Percentiles rank a stretch among this genome's conserved stretches.
These are phyloP conservation scores for Myotis brandtii DNA, from an alignment of 2,113 vertebrate genomes.

Conservation along the genomic window DNA sequence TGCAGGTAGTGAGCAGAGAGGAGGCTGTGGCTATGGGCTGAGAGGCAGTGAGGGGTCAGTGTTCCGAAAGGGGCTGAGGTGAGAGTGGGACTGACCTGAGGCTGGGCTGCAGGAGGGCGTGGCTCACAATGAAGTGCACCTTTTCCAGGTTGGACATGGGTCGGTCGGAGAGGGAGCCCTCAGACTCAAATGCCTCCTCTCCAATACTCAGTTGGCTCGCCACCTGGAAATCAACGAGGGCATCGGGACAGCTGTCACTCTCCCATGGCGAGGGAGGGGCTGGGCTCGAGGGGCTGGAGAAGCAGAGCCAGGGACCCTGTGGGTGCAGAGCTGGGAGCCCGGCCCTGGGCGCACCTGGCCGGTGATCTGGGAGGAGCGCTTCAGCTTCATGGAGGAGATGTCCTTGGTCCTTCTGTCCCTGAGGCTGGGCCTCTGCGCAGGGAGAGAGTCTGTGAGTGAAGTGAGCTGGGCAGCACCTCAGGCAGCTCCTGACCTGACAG, in stretches of 20 bases:
- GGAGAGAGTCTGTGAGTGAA: neutral
- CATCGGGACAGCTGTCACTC: neutral
- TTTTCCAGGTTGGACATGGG: conserved; percentile 95
- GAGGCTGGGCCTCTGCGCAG: conserved; percentile 75
- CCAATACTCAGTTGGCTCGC: conserved; percentile 84
- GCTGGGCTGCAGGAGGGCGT: conserved; percentile 91
- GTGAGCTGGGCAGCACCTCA: fast-evolving
- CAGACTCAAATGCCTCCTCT: conserved; percentile 84
- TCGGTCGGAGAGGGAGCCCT: conserved; percentile 87
- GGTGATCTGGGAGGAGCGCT: conserved; percentile 81
- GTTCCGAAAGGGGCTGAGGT: neutral
- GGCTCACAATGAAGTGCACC: conserved; percentile 94
- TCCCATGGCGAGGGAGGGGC: neutral
- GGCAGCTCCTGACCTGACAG: neutral
- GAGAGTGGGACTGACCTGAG: conserved; percentile 89
- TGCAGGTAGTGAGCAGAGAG: too few species aligned
- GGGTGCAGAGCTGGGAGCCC: neutral
- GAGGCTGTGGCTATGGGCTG: neutral
- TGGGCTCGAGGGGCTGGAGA: neutral
- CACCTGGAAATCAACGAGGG: conserved; percentile 80
- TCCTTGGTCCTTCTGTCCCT: conserved; percentile 79
- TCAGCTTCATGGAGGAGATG: conserved; percentile 87
- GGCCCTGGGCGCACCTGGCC: conserved; percentile 81
- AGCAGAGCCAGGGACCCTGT: neutral
- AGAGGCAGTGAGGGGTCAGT: neutral